Percentiles rank a stretch among this genome's conserved stretches.
phyloP scores from a whole-genome alignment of 2,113 vertebrate species.

The Colius striatus region DNA sequence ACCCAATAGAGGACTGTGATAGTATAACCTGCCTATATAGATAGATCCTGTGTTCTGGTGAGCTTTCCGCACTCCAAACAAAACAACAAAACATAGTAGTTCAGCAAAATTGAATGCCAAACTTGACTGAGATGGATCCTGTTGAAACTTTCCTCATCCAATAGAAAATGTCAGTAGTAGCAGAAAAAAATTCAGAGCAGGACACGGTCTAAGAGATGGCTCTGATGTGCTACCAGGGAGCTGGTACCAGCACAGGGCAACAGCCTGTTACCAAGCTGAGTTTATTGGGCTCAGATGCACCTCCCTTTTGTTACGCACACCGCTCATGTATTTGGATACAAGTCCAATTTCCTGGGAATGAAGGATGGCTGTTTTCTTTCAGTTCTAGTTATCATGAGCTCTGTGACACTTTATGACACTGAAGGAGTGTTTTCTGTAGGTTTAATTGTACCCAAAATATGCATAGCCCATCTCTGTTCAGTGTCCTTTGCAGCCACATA shows the following conservation, averaged over 20 bases:
- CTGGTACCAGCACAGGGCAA: background rate
- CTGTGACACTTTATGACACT: background rate
- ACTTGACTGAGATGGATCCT: rapidly evolving
- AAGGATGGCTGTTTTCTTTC: background rate
- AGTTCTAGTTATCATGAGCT: background rate
- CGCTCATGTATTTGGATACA: background rate
- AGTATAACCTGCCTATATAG: background rate
- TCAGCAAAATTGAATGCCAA: background rate
- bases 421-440: background rate
- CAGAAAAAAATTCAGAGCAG: background rate
- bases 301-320: background rate
- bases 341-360: background rate
- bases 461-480: background rate
- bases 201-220: background rate
- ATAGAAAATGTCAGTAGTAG: background rate
- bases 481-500: background rate
- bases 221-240: background rate
- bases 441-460: background rate
- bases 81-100: background rate
- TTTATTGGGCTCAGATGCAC: background rate
- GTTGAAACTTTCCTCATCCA: background rate
- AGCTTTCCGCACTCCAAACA: background rate
- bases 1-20: too few relatives aligned
- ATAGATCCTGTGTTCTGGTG: background rate
- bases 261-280: rapidly evolving